Percentiles rank a stretch among this genome's conserved stretches.
Evolutionary conservation across 2,888 invertebrate genomes (phyloP).

Genomic region (Athalia cordata): DNA sequence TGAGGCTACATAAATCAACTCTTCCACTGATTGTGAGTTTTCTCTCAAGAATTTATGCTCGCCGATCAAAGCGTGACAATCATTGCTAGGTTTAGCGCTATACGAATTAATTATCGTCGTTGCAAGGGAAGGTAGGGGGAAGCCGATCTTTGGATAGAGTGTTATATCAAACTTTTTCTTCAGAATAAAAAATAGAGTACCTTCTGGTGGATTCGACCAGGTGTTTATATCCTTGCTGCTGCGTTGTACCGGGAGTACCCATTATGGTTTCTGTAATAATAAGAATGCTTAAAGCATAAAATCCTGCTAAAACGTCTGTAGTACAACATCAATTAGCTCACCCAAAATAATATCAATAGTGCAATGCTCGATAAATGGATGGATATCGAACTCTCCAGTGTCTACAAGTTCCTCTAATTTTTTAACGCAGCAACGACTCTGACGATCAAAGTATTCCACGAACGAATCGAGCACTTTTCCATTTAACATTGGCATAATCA

Average conservation of each 20-base stretch:
- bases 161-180: neutral
- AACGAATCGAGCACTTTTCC: conserved; percentile 40
- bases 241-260: conserved; percentile 53
- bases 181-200: neutral
- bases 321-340: conserved; percentile 21
- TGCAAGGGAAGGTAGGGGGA: too few species aligned
- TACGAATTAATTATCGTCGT: too few species aligned
- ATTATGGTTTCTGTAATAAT: conserved; percentile 54
- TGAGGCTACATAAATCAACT: too few species aligned
- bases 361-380: conserved; percentile 51
- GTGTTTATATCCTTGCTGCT: conserved; percentile 51
- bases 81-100: too few species aligned
- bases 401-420: conserved; percentile 50
- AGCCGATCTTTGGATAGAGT: too few species aligned
- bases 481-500: conserved; percentile 51
- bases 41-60: too few species aligned
- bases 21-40: too few species aligned
- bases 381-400: conserved; percentile 54
- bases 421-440: conserved; percentile 43
- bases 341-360: conserved; percentile 56
- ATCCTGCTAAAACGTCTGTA: neutral
- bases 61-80: too few species aligned
- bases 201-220: conserved; percentile 49
- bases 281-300: neutral
- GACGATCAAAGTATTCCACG: conserved; percentile 51